Base-by-base conservation (phyloP, 2,113 vertebrate genomes). In the Craseonycteris thonglongyai region DNA sequence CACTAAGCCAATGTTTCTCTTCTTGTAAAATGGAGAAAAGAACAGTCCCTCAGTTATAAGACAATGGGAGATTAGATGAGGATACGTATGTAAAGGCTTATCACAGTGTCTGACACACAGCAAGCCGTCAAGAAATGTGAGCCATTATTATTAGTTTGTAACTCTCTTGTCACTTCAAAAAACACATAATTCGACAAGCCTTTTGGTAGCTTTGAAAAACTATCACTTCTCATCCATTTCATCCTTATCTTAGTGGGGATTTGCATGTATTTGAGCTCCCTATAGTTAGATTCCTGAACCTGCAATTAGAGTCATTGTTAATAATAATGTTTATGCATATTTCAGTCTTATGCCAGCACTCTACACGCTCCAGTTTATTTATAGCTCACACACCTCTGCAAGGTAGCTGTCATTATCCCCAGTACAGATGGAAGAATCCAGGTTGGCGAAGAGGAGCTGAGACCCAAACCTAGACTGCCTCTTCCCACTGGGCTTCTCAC, bases 121-220 rank as follows among this genome's bases (percentile, higher is more conserved):
- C 1, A 9, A 49, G 13, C 38, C 7, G 16, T 88, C 61, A 21
- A 51, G 26, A 24, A 42, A 33, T 22, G 47, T 22, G 26, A 93
- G 21, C 38, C 49, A 14, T 68, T 81, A 14, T 68, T 81, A 38
- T 68, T 85, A 78, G 78, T 69, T 69, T 80, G 38, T 80, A 49
- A 71, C 76, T 65, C 84, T 86, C 81, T 79, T 71, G 58, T 82
- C 78, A 61, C 30, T 93, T 82, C 42, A 51, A 33, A 95, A 95
- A 81, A 90, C n/a, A 69, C 21, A 13, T 35, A 84, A 16, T 42
- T 81, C 35, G 0, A 65, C n/a, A 80, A 82, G 66, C n/a, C 42
- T 78, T 71, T 80, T 19, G 47, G 45, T 42, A 42, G 47, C 40
- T 90, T 85, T 92, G 63, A 71, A 86, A 93, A 92, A 54, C 78